Conservation (phyloP, 2,113 vertebrate genomes). For the Myiagra hebetior region DNA sequence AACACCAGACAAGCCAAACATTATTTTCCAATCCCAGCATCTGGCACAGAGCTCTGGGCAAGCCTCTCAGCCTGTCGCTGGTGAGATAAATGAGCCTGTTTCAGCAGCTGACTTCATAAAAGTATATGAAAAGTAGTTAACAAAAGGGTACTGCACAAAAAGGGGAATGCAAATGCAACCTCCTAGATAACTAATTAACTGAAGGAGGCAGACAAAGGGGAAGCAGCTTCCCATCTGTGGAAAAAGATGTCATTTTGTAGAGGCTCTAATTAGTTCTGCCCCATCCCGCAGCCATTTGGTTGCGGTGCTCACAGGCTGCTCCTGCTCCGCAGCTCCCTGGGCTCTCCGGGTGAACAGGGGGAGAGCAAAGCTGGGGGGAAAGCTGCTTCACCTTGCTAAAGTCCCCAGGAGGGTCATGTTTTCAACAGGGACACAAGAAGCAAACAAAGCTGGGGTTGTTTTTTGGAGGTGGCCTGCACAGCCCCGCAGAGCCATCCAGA, state of each 20-base stretch:
- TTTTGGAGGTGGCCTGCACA: fast-evolving
- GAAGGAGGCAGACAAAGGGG: neutral
- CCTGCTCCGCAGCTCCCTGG: neutral
- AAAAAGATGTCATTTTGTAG: neutral
- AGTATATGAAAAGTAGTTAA: slow-evolving; percentile 39
- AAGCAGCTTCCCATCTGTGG: slow-evolving; percentile 9
- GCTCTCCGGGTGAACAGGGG: neutral
- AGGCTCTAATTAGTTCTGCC: slow-evolving; percentile 40
- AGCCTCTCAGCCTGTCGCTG: neutral
- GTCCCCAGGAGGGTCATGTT: fast-evolving
- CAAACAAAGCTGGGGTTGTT: neutral
- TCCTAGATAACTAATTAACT: slow-evolving; percentile 43
- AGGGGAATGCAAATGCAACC: neutral
- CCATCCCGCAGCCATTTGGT: neutral
- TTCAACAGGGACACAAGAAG: neutral
- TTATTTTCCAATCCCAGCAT: slow-evolving; percentile 17
- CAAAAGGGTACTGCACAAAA: slow-evolving; percentile 26
- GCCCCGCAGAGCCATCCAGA: fast-evolving
- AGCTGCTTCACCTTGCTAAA: neutral
- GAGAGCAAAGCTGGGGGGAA: neutral
- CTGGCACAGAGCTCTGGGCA: slow-evolving; percentile 6
- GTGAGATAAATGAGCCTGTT: slow-evolving; percentile 19
- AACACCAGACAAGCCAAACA: slow-evolving; percentile 36
- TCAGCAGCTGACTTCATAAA: slow-evolving; percentile 29
- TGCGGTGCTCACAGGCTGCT: fast-evolving